Evolutionary conservation across 2,797 vertebrate genomes (phyloP).

Genomic region (Nyctalus aviator): DNA sequence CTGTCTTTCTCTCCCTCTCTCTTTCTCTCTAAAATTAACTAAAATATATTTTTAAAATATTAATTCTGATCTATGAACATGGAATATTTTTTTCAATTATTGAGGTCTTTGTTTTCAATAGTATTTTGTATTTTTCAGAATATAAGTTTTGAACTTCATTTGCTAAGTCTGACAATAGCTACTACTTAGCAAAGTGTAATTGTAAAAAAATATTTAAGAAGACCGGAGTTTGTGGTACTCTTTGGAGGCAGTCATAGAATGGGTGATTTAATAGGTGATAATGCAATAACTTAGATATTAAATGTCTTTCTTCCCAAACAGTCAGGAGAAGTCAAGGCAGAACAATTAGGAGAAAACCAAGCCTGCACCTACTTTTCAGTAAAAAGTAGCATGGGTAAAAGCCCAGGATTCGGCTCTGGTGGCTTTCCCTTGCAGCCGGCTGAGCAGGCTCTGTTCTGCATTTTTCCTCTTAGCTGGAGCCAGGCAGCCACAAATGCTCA

Average conservation of each 20-base stretch:
- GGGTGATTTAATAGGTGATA: background rate
- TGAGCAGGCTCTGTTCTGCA: background rate
- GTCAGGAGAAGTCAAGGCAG: background rate
- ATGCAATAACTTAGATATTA: background rate
- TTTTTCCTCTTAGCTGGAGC: background rate
- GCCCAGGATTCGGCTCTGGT: accelerated
- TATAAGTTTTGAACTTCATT: no score
- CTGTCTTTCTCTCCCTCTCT: no score
- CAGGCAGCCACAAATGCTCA: background rate
- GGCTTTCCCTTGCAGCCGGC: no score
- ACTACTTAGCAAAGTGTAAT: background rate
- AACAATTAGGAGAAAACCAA: accelerated
- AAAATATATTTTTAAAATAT: no score
- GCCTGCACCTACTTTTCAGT: background rate
- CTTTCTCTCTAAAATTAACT: no score
- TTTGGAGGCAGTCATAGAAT: accelerated
- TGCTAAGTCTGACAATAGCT: background rate
- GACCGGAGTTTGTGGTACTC: accelerated
- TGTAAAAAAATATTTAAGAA: background rate
- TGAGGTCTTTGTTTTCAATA: no score
- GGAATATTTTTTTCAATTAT: no score
- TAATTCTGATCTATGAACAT: no score
- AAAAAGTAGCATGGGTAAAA: accelerated
- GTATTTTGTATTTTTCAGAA: no score
- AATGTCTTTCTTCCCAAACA: background rate